Evolutionary conservation across 1,140 invertebrate species (phyloP).

Genomic region (Bombus superbus): DNA sequence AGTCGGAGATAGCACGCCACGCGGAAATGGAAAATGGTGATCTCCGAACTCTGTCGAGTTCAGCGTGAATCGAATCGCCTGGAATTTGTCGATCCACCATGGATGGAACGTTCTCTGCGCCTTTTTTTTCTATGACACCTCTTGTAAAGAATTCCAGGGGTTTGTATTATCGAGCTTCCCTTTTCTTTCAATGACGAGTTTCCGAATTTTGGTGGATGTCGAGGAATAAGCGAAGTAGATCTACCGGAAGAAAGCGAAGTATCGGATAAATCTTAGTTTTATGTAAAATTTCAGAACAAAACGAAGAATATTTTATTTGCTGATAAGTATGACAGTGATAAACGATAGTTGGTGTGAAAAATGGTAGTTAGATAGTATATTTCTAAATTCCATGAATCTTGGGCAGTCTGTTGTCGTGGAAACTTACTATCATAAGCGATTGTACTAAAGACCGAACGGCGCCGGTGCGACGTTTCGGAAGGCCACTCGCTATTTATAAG

Average conservation of each 20-base stretch:
- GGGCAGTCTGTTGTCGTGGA: background rate
- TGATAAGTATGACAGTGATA: background rate
- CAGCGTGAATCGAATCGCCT: background rate
- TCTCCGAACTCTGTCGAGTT: background rate
- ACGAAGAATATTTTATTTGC: background rate
- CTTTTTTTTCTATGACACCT: too few relatives aligned
- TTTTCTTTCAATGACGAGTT: background rate
- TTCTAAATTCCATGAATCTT: background rate
- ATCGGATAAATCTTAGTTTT: background rate
- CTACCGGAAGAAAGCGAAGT: too few relatives aligned
- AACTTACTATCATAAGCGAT: background rate
- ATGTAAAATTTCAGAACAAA: background rate
- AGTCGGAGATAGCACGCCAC: background rate
- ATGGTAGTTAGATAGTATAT: background rate
- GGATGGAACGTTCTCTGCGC: background rate
- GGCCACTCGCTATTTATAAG: background rate
- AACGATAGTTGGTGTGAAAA: background rate
- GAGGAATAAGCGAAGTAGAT: background rate
- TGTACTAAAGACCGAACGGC: background rate
- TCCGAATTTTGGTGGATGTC: background rate
- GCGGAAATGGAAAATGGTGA: conserved; percentile 11
- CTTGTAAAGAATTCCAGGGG: too few relatives aligned
- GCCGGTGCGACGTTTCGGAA: background rate
- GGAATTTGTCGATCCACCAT: background rate
- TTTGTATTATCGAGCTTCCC: background rate